Base-by-base conservation (phyloP, 2,888 invertebrate genomes). In the Agelastica alni region DNA sequence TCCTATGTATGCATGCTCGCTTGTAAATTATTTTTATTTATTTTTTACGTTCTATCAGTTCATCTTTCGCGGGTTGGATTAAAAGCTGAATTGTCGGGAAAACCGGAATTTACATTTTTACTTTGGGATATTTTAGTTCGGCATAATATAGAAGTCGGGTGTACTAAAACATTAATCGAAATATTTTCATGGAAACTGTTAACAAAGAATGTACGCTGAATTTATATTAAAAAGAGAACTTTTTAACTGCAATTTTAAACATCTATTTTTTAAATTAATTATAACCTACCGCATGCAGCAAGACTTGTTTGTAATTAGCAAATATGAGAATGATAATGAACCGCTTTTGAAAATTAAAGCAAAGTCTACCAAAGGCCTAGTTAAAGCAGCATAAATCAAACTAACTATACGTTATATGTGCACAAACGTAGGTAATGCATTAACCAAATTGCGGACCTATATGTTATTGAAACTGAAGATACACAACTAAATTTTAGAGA, bases 21-120 rank as follows among this genome's bases (percentile, higher is more conserved):
- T 44, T 43, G 54, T 59, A 57, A n/a, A 59, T 59, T 57, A 59
- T 57, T 59, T 58, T 51, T 60, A 53, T 54, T 56, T 56, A 47
- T 51, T 53, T 58, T 42, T 18, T 43, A 41, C 42, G 36, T 54
- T 47, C 56, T 56, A 52, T 56, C 52, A 46, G 42, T 52, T 51
- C 49, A 36, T 34, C 44, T 34, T 36, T 17, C 37, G 30, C 32
- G 36, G 14, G 22, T 39, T 28, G 14, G 20, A 45, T 34, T 44
- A 45, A 32, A 44, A 45, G 39, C 39, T 32, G 44, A 39, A 45
- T 36, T 44, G 37, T 17, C 37, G 36, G 37, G 12, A 26, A 37
- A 17, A 7, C 12, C 28, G 28, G 14, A 34, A 48, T 48, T 48
- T 48, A 12, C 47, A 37, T 30, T 31, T 39, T 48, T 30, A 16